Evolutionary conservation across 2,888 invertebrate genomes (phyloP).

Genomic region (Copidosoma aretas): DNA sequence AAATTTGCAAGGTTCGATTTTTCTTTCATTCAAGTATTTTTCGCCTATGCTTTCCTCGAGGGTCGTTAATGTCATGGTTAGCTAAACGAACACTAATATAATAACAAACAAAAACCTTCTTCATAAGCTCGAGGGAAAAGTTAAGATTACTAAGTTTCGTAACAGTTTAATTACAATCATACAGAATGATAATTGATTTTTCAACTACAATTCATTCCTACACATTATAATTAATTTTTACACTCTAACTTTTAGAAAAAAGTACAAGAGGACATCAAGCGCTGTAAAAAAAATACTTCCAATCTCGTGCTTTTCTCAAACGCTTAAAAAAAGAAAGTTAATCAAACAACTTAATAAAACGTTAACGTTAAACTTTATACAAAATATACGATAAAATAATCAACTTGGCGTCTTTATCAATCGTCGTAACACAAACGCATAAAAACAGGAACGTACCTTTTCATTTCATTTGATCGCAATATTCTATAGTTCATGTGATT

Average conservation of each 20-base stretch:
- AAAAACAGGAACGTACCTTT: constrained; percentile 41
- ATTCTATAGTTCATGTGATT: constrained; percentile 27
- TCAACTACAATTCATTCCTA: neutral
- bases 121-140: constrained; percentile 23
- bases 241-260: constrained; percentile 14
- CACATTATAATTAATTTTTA: neutral
- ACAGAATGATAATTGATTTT: neutral
- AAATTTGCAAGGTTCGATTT: constrained; percentile 30
- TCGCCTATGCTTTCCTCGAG: constrained; percentile 23
- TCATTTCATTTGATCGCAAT: constrained; percentile 26
- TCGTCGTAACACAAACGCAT: constrained; percentile 38
- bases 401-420: constrained; percentile 43
- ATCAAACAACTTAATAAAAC: constrained; percentile 48
- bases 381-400: constrained; percentile 47
- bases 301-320: constrained; percentile 35
- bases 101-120: neutral
- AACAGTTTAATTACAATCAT: neutral
- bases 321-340: constrained; percentile 34
- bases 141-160: constrained; percentile 27
- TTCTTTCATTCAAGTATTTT: constrained; percentile 20
- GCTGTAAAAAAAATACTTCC: constrained; percentile 36
- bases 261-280: constrained; percentile 33
- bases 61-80: constrained; percentile 38
- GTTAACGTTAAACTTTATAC: constrained; percentile 41
- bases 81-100: constrained; percentile 13